phyloP scores from a whole-genome alignment of 2,113 vertebrate species.

The Onychostruthus taczanowskii region DNA sequence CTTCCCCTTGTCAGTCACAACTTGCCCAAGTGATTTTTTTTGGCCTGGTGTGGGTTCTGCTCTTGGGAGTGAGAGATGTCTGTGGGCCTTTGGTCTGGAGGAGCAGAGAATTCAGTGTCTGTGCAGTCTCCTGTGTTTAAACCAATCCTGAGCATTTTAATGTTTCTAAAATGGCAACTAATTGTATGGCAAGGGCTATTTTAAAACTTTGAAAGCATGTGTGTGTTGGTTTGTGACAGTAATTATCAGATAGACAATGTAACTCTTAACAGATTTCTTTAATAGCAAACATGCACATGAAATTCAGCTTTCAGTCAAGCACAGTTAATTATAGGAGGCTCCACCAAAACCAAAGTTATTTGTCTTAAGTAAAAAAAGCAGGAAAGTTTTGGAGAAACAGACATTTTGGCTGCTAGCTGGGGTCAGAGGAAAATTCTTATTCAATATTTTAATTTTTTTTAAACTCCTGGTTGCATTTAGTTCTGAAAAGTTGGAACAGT shows the following conservation, averaged over 20 bases:
- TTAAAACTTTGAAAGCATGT: neutral
- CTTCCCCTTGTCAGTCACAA: neutral
- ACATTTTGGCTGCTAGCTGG: neutral
- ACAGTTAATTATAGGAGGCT: slow-evolving; percentile 18
- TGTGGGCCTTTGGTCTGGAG: neutral
- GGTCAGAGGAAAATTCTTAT: neutral
- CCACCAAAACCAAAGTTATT: slow-evolving; percentile 18
- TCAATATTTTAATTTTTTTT: neutral
- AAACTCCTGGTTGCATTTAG: neutral
- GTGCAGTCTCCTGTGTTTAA: neutral
- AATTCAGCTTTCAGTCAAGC: slow-evolving; percentile 13
- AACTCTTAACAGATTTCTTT: slow-evolving; percentile 13
- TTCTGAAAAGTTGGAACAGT: neutral
- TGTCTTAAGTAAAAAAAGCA: neutral
- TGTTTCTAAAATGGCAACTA: neutral
- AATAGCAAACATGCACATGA: neutral
- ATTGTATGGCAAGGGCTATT: neutral
- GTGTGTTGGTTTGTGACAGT: neutral
- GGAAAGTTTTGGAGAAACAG: neutral
- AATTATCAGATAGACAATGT: neutral
- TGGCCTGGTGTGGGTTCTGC: neutral
- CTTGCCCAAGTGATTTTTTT: neutral
- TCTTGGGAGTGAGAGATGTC: neutral
- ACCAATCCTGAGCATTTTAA: neutral
- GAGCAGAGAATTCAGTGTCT: neutral